Conservation (phyloP, 2,888 invertebrate genomes). For the Psococerastis gibbosa region DNA sequence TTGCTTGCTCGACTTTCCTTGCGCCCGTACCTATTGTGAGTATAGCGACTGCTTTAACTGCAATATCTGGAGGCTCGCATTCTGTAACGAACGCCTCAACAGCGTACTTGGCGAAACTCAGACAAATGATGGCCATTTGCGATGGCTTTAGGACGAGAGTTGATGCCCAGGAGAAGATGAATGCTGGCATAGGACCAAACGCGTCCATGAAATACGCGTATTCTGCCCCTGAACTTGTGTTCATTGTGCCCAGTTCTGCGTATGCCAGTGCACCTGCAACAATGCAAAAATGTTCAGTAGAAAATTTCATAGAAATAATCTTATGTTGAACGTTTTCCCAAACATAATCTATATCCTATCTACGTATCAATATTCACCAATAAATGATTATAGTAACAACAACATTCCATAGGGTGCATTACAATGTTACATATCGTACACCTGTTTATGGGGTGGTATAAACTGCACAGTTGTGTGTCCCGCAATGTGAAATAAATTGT, state of each 20-base stretch:
- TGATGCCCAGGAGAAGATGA: conserved; percentile 86
- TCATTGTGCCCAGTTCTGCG: conserved; percentile 89
- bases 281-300: conserved; percentile 11
- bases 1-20: too few relatives aligned
- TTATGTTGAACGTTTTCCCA: too few relatives aligned
- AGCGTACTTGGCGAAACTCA: conserved; percentile 85
- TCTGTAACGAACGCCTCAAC: conserved; percentile 76
- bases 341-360: too few relatives aligned
- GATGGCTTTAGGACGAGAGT: conserved; percentile 83
- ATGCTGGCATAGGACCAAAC: conserved; percentile 79
- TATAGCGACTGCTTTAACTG: conserved; percentile 75
- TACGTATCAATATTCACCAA: too few relatives aligned
- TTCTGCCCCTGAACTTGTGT: conserved; percentile 86
- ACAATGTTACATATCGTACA: too few relatives aligned
- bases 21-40: conserved; percentile 72
- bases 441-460: too few relatives aligned
- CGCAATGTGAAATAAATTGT: too few relatives aligned
- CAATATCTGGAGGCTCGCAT: conserved; percentile 63
- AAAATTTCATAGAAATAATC: conserved; percentile 8
- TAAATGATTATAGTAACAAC: too few relatives aligned
- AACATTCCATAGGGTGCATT: too few relatives aligned
- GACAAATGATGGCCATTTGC: conserved; percentile 83
- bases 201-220: conserved; percentile 94
- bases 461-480: too few relatives aligned
- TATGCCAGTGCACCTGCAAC: conserved; percentile 72